These are phyloP conservation scores for Seriola rivoliana DNA, from an alignment of 2,113 vertebrate genomes.

Conservation along the genomic window DNA sequence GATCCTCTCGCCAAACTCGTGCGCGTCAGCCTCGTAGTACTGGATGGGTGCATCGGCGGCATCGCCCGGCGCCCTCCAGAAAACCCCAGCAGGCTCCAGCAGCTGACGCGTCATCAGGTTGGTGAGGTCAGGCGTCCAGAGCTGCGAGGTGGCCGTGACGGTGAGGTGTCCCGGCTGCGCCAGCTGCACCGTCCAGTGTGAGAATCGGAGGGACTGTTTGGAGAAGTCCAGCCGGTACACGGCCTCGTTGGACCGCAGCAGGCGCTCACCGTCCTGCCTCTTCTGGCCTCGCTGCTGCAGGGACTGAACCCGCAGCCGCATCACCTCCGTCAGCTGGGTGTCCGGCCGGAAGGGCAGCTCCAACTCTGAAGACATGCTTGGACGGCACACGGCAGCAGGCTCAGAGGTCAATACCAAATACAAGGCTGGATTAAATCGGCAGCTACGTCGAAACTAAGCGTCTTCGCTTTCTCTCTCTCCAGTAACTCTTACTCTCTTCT, in stretches of 20 bases:
- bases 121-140: slow-evolving; percentile 96
- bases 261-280: slow-evolving; percentile 90
- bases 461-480: slow-evolving; percentile 13
- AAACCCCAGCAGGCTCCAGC: slow-evolving; percentile 90
- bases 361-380: slow-evolving; percentile 71
- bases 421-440: slow-evolving; percentile 22
- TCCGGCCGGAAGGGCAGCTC: slow-evolving; percentile 86
- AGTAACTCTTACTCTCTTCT: slow-evolving; percentile 15
- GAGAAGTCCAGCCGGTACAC: slow-evolving; percentile 91
- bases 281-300: slow-evolving; percentile 88
- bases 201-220: slow-evolving; percentile 86
- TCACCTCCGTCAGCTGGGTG: slow-evolving; percentile 87
- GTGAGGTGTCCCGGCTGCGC: slow-evolving; percentile 84
- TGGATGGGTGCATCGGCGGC: slow-evolving; percentile 46
- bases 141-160: slow-evolving; percentile 92
- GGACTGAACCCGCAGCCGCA: slow-evolving; percentile 89
- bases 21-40: slow-evolving; percentile 89
- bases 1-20: slow-evolving; percentile 94
- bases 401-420: slow-evolving; percentile 21
- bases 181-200: slow-evolving; percentile 86
- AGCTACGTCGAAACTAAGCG: slow-evolving; percentile 11
- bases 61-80: slow-evolving; percentile 86
- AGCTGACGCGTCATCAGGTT: slow-evolving; percentile 94
- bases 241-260: slow-evolving; percentile 87
- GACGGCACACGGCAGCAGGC: not conserved